Percentiles rank a stretch among this genome's conserved stretches.
Evolutionary conservation across 2,113 vertebrate genomes (phyloP).

Genomic region (Callithrix jacchus): DNA sequence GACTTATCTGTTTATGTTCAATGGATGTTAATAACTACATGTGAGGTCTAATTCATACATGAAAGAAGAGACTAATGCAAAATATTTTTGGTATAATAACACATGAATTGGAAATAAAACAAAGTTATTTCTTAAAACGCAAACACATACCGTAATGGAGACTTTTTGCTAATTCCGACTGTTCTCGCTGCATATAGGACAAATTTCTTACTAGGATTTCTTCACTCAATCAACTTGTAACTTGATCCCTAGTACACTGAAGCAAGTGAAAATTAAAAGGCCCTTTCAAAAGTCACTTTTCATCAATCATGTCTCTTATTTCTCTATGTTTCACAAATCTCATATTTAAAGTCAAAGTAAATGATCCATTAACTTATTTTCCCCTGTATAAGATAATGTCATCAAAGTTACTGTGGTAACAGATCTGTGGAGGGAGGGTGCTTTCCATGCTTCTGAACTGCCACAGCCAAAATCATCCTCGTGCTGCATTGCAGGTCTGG

Average conservation of each 20-base stretch:
- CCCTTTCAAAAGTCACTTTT: background rate
- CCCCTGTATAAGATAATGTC: background rate
- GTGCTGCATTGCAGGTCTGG: background rate
- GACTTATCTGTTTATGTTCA: background rate
- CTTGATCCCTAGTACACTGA: background rate
- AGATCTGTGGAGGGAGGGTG: background rate
- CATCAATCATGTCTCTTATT: background rate
- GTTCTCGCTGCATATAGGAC: background rate
- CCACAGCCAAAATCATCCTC: background rate
- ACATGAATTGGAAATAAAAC: background rate
- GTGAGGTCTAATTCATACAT: background rate
- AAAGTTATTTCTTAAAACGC: background rate
- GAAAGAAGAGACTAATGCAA: background rate
- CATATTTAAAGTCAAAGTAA: background rate
- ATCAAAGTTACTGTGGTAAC: background rate
- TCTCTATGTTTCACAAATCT: background rate
- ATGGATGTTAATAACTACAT: background rate
- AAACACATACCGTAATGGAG: background rate
- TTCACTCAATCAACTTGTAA: background rate
- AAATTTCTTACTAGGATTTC: background rate
- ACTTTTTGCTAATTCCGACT: background rate
- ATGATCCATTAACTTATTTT: background rate
- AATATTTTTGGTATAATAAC: background rate
- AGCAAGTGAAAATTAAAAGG: slow-evolving; percentile 7
- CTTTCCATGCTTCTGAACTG: background rate